Percentiles rank a stretch among this genome's conserved stretches.
Conservation (phyloP, 2,797 vertebrate genomes). For the Cuculus canorus region DNA sequence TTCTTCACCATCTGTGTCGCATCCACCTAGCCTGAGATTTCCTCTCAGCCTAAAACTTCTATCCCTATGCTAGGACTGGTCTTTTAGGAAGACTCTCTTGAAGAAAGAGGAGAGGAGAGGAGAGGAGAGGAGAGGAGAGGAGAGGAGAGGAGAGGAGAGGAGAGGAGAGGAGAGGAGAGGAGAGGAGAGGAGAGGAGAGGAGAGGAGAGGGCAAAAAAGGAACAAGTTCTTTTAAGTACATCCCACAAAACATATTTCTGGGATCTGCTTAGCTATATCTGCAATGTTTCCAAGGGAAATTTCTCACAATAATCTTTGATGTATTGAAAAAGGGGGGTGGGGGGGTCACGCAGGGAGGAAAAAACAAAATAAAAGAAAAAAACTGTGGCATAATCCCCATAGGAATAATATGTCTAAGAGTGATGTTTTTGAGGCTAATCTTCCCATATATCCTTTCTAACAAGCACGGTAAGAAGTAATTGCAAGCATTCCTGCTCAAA, state of each 20-base stretch:
- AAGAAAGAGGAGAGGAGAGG: background rate
- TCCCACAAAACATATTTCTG: background rate
- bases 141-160: background rate
- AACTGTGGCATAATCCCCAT: background rate
- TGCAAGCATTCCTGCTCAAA: constrained; percentile 44
- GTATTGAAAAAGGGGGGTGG: background rate
- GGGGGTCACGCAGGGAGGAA: too few species aligned
- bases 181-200: background rate
- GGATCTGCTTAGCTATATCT: background rate
- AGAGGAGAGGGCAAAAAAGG: background rate
- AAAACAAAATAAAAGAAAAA: background rate
- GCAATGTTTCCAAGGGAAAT: background rate
- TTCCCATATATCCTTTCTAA: constrained; percentile 59
- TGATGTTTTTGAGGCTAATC: constrained; percentile 60
- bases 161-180: background rate
- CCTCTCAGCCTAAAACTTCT: background rate
- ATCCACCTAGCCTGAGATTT: background rate
- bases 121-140: too few species aligned
- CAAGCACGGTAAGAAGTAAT: constrained; percentile 58
- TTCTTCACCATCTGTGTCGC: background rate
- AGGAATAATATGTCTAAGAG: constrained; percentile 44
- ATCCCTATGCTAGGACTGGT: background rate
- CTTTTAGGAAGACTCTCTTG: background rate
- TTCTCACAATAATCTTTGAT: background rate
- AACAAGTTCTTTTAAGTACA: background rate